Percentiles rank a stretch among this genome's conserved stretches.
Evolutionary conservation across 2,888 invertebrate species (phyloP).

Genomic region (Dione vanillae): DNA sequence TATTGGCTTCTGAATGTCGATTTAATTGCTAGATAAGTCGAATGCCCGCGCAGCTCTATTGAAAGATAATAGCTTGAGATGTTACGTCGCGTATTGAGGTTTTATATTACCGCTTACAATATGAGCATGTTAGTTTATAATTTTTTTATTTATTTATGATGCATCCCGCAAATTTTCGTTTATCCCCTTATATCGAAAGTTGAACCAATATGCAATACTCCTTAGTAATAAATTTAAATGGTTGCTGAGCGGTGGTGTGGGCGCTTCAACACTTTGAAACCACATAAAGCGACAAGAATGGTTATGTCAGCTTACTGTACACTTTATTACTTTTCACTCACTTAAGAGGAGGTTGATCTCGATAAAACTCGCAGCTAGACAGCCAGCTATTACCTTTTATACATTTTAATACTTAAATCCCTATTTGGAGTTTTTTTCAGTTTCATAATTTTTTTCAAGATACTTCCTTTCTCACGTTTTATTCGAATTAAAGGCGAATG

Average conservation of each 20-base stretch:
- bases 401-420: neutral
- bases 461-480: too few species aligned
- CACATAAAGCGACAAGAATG: slow-evolving; percentile 81
- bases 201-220: slow-evolving; percentile 78
- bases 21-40: slow-evolving; percentile 83
- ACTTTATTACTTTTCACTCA: slow-evolving; percentile 64
- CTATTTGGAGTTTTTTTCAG: too few species aligned
- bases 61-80: slow-evolving; percentile 80
- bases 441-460: too few species aligned
- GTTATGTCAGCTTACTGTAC: slow-evolving; percentile 71
- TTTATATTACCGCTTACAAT: slow-evolving; percentile 52
- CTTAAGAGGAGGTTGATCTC: slow-evolving; percentile 64
- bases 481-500: too few species aligned
- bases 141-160: slow-evolving; percentile 18
- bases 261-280: slow-evolving; percentile 80
- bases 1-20: slow-evolving; percentile 83
- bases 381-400: neutral
- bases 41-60: slow-evolving; percentile 74
- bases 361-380: slow-evolving; percentile 56
- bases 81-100: slow-evolving; percentile 71
- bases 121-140: slow-evolving; percentile 24
- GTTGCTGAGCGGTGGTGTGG: slow-evolving; percentile 73
- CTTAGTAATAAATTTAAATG: slow-evolving; percentile 79
- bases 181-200: slow-evolving; percentile 50
- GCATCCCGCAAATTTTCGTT: slow-evolving; percentile 11